Evolutionary conservation across 2,113 vertebrate genomes (phyloP).

Genomic region (Melanocharis versteri): DNA sequence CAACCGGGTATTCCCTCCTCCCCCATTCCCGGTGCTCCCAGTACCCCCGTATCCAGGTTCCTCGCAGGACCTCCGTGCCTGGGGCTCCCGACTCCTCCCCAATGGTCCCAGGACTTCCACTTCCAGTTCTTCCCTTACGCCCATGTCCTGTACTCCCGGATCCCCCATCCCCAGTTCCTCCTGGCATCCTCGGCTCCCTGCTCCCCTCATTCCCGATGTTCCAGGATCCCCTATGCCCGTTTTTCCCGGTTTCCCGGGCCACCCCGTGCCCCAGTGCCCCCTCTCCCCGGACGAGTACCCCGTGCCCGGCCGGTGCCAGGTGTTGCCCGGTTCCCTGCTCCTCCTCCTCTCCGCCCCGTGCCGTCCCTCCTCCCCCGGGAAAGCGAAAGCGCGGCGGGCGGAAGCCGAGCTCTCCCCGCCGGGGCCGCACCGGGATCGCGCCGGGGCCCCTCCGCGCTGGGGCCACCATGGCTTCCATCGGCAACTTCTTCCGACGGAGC

Average conservation of each 20-base stretch:
- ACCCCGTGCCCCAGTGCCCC: too few species aligned
- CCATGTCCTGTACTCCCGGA: neutral
- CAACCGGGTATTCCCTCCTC: neutral
- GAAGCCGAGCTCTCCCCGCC: neutral
- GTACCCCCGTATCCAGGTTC: neutral
- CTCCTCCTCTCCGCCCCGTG: neutral
- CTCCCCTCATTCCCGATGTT: neutral
- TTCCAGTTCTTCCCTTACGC: neutral
- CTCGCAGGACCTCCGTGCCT: neutral
- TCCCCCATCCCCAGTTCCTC: neutral
- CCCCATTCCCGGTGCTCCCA: neutral
- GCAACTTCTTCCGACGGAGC: conserved; percentile 59
- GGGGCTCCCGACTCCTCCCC: neutral
- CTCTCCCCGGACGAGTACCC: neutral
- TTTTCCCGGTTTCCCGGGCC: neutral
- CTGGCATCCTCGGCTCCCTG: neutral
- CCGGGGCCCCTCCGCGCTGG: neutral
- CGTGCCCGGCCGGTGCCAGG: neutral
- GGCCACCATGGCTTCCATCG: conserved; percentile 45
- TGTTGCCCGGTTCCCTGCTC: neutral
- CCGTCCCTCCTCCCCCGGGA: neutral
- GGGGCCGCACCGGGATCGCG: neutral
- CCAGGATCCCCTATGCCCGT: neutral
- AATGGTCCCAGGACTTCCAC: neutral
- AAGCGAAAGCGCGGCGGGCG: conserved; percentile 9